These are phyloP conservation scores for Calonectris borealis DNA, from an alignment of 2,113 vertebrate genomes.

Conservation along the genomic window DNA sequence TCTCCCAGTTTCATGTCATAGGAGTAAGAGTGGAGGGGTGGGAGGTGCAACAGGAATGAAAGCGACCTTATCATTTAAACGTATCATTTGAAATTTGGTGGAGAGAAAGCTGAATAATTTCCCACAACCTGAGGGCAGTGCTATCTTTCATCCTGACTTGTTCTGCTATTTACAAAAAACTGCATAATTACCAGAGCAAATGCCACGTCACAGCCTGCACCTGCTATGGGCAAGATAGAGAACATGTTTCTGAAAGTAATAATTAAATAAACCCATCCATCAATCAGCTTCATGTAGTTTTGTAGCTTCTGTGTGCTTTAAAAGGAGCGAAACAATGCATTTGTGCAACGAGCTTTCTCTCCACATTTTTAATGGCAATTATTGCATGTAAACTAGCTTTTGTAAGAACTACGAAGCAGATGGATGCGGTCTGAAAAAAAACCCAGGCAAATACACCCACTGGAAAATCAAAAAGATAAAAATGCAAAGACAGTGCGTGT, in stretches of 20 bases:
- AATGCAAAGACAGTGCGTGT: conserved; percentile 49
- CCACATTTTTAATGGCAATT: conserved; percentile 48
- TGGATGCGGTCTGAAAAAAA: conserved; percentile 42
- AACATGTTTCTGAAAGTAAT: conserved; percentile 20
- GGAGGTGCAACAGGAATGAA: conserved; percentile 25
- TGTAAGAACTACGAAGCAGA: conserved; percentile 29
- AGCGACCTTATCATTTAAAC: background rate
- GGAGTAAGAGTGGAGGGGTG: background rate
- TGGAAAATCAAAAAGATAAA: conserved; percentile 64
- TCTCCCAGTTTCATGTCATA: background rate
- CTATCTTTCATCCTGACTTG: conserved; percentile 58
- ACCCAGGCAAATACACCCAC: conserved; percentile 9
- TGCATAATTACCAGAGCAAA: conserved; percentile 66
- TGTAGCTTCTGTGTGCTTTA: background rate
- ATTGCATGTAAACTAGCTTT: conserved; percentile 47
- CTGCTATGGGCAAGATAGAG: conserved; percentile 51
- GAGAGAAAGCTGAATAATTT: conserved; percentile 52
- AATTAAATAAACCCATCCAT: conserved; percentile 42
- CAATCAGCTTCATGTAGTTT: background rate
- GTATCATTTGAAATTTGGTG: conserved; percentile 5
- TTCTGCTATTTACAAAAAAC: conserved; percentile 64
- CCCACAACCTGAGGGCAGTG: conserved; percentile 47
- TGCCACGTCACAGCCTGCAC: conserved; percentile 61
- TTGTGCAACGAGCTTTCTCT: background rate
- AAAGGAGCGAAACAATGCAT: conserved; percentile 11